Evolutionary conservation across 2,888 invertebrate genomes (phyloP).

Genomic region (Microdon myrmicae): DNA sequence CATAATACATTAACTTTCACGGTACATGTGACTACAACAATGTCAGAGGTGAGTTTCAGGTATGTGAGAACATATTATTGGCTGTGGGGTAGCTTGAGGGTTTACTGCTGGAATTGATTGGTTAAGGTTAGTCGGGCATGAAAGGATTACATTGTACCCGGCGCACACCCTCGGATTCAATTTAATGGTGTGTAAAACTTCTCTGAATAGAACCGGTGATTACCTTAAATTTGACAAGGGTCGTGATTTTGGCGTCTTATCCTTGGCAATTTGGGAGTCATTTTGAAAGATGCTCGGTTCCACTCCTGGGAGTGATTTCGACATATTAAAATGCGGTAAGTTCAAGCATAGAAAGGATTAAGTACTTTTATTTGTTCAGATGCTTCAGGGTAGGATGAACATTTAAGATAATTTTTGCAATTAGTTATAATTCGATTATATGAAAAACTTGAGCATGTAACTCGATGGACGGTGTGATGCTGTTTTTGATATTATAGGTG

Average conservation of each 20-base stretch:
- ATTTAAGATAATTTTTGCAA: no score
- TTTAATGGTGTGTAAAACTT: conserved; percentile 51
- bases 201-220: conserved; percentile 43
- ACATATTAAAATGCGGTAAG: no score
- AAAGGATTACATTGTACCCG: conserved; percentile 18
- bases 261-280: conserved; percentile 22
- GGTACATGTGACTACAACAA: conserved; percentile 45
- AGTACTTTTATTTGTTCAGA: no score
- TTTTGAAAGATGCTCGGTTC: conserved; percentile 19
- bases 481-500: no score
- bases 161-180: conserved; percentile 22
- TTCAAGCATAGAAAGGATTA: no score
- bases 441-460: no score
- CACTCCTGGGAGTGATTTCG: conserved; percentile 16
- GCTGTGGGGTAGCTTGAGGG: not conserved
- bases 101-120: not conserved
- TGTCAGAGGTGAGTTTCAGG: conserved; percentile 20
- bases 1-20: conserved; percentile 49
- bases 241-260: conserved; percentile 47
- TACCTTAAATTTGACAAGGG: conserved; percentile 50
- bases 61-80: conserved; percentile 23
- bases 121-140: conserved; percentile 5
- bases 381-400: no score
- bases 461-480: no score
- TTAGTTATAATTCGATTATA: no score